A percentile compares a stretch with the other conserved stretches of the same genome.
Conservation (phyloP, 2,888 invertebrate genomes). For the Anthrax anthrax region DNA sequence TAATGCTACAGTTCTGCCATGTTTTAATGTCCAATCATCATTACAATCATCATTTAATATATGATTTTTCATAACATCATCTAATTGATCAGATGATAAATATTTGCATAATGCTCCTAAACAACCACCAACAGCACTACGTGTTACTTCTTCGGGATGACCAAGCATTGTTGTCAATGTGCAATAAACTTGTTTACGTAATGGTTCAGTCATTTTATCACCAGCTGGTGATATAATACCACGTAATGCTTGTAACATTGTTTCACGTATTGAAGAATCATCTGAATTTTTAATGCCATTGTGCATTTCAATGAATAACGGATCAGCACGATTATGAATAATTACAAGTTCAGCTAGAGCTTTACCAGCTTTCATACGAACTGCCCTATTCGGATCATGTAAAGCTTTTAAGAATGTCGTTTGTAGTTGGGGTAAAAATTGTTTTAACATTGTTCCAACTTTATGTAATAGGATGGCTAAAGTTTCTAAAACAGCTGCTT, state of each 20-base stretch:
- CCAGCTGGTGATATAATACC: constrained; percentile 74
- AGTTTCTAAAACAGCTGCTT: constrained; percentile 90
- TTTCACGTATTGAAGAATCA: constrained; percentile 75
- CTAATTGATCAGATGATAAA: constrained; percentile 59
- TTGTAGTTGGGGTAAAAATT: constrained; percentile 96
- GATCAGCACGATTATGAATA: constrained; percentile 88
- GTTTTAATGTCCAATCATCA: constrained; percentile 57
- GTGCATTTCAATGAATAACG: constrained; percentile 85
- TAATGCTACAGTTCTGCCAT: constrained; percentile 72
- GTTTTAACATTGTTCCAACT: constrained; percentile 89
- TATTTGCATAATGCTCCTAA: constrained; percentile 71
- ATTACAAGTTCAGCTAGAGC: constrained; percentile 78
- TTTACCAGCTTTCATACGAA: constrained; percentile 75
- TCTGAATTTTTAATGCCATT: constrained; percentile 71
- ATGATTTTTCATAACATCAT: constrained; percentile 56
- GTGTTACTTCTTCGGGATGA: constrained; percentile 64
- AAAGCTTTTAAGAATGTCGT: constrained; percentile 95
- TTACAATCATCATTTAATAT: constrained; percentile 51
- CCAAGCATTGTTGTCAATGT: constrained; percentile 55
- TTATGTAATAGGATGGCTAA: constrained; percentile 82
- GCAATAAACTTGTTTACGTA: constrained; percentile 56
- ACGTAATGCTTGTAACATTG: constrained; percentile 81
- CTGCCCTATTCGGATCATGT: constrained; percentile 74
- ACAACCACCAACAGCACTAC: constrained; percentile 76
- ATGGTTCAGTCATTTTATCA: constrained; percentile 71